phyloP scores from a whole-genome alignment of 2,113 vertebrate genomes.

The Nothobranchius furzeri region DNA sequence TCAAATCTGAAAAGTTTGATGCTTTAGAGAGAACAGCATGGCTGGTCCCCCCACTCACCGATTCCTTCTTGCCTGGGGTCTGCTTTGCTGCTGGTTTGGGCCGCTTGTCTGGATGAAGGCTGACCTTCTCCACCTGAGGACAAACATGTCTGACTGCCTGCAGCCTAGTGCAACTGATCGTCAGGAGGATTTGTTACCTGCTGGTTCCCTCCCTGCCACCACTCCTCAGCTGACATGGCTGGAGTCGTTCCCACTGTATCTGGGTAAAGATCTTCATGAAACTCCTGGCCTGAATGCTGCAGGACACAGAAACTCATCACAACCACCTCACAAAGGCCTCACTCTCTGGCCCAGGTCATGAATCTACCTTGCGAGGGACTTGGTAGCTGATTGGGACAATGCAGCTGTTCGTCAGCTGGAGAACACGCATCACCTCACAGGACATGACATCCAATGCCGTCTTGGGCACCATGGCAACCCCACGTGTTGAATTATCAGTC shows the following conservation, averaged over 20 bases:
- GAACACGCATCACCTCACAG: slow-evolving; percentile 89
- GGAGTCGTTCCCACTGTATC: slow-evolving; percentile 81
- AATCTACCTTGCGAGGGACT: slow-evolving; percentile 92
- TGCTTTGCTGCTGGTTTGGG: slow-evolving; percentile 60
- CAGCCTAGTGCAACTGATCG: not conserved
- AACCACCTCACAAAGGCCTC: no score
- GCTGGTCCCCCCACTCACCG: slow-evolving; percentile 41
- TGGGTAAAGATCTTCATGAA: slow-evolving; percentile 91
- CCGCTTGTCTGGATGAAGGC: slow-evolving; percentile 81
- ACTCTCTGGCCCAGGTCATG: no score
- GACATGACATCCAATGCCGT: slow-evolving; percentile 83
- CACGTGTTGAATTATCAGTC: slow-evolving; percentile 80
- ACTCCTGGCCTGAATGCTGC: slow-evolving; percentile 84
- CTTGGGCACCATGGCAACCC: slow-evolving; percentile 83
- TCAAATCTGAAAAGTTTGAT: no score
- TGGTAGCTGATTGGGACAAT: slow-evolving; percentile 88
- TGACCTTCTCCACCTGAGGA: slow-evolving; percentile 85
- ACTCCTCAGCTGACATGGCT: slow-evolving; percentile 79
- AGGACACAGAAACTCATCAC: not conserved
- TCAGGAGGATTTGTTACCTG: slow-evolving; percentile 76
- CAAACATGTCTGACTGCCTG: not conserved
- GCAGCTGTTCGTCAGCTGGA: slow-evolving; percentile 88
- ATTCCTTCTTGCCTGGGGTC: slow-evolving; percentile 56
- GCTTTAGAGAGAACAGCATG: no score
- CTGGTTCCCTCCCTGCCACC: slow-evolving; percentile 89